These are phyloP conservation scores for Xiphophorus hellerii DNA, from an alignment of 2,113 vertebrate species.

Conservation along the genomic window DNA sequence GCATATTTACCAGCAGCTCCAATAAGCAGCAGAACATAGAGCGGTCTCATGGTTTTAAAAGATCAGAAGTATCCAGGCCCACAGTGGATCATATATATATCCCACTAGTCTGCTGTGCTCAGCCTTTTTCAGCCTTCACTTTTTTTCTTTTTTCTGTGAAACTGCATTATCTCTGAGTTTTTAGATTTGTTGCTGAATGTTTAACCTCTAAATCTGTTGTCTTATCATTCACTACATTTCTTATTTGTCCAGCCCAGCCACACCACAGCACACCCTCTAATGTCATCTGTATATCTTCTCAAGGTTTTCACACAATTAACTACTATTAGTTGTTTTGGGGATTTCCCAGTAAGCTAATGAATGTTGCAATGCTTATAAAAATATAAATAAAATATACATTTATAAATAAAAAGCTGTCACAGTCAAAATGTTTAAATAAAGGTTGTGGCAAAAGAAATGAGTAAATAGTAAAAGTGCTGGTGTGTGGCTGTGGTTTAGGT, in stretches of 20 bases:
- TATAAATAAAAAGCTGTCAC: not conserved
- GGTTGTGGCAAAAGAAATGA: not conserved
- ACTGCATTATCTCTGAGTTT: conserved; percentile 12
- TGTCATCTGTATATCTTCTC: conserved; percentile 27
- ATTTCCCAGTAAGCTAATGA: conserved; percentile 21
- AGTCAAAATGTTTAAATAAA: not conserved
- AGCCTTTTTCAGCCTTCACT: not conserved
- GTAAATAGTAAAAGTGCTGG: not conserved
- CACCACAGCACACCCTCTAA: not conserved
- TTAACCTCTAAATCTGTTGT: not conserved
- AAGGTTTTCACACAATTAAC: conserved; percentile 42
- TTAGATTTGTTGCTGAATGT: not conserved
- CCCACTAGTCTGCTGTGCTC: not conserved
- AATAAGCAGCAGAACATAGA: conserved; percentile 71
- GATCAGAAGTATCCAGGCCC: conserved; percentile 49
- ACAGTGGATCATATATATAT: conserved; percentile 55
- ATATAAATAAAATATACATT: not conserved
- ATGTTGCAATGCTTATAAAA: not conserved
- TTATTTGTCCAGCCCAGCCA: conserved; percentile 5
- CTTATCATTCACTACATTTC: conserved; percentile 33
- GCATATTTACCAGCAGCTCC: conserved; percentile 73
- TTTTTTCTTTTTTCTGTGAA: conserved; percentile 4
- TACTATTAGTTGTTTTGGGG: conserved; percentile 37
- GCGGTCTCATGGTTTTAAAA: conserved; percentile 60
- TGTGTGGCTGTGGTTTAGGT: not conserved